These are phyloP conservation scores for Haliclona indistincta DNA, from an alignment of 37 sponge, comb jelly and placozoan species.

Conservation along the genomic window DNA sequence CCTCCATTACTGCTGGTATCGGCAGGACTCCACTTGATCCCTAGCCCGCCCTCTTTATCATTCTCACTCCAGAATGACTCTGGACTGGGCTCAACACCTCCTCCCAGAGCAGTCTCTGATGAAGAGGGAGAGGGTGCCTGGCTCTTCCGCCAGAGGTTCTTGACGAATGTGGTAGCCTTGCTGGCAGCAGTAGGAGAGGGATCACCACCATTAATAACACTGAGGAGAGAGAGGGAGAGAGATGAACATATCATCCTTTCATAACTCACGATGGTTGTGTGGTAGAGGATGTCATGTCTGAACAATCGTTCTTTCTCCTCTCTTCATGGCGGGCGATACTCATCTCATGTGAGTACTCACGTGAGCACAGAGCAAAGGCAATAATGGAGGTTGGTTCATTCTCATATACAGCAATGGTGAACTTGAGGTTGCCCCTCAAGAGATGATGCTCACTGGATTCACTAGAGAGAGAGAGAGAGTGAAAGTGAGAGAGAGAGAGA, in stretches of 20 bases:
- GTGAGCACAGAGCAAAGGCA: conserved; percentile 88
- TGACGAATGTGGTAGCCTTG: background rate
- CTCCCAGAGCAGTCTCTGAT: background rate
- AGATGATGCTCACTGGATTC: conserved; percentile 27
- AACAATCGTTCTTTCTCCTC: conserved; percentile 12
- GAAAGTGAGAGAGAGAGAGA: too few species aligned
- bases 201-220: background rate
- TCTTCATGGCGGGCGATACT: background rate
- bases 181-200: background rate
- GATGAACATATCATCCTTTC: background rate
- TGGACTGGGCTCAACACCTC: background rate
- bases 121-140: background rate
- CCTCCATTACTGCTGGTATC: background rate
- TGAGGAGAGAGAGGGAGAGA: conserved; percentile 3
- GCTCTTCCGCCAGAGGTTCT: background rate
- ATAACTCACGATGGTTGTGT: background rate
- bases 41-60: background rate
- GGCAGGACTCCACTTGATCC: conserved; percentile 1
- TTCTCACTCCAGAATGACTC: background rate
- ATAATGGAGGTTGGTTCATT: conserved; percentile 96
- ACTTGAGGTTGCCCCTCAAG: conserved; percentile 8
- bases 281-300: background rate
- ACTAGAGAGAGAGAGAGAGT: conserved; percentile 4
- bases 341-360: conserved; percentile 65
- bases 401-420: conserved; percentile 88